phyloP scores from a whole-genome alignment of 2,888 invertebrate species.

The Adela reaumurella region DNA sequence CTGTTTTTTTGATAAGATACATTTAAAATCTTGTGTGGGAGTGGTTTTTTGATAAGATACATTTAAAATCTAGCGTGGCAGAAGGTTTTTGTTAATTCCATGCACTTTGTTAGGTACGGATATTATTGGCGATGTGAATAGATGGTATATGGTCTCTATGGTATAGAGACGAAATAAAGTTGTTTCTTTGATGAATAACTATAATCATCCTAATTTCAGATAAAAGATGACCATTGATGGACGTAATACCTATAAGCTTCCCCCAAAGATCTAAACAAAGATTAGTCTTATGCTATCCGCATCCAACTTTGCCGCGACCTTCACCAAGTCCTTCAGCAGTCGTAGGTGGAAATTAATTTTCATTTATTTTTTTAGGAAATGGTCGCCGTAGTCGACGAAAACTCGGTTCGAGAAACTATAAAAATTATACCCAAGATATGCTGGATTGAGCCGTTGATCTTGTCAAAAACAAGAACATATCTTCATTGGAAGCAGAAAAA shows the following conservation, averaged over 20 bases:
- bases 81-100: too few relatives aligned
- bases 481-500: conserved; percentile 9
- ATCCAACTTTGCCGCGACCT: background rate
- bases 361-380: conserved; percentile 2
- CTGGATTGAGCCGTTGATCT: conserved; percentile 8
- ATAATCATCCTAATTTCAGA: too few relatives aligned
- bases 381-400: conserved; percentile 4
- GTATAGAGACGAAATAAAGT: too few relatives aligned
- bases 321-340: background rate
- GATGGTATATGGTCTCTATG: too few relatives aligned
- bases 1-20: too few relatives aligned
- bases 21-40: too few relatives aligned
- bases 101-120: too few relatives aligned
- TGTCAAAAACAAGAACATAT: conserved; percentile 8
- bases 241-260: background rate
- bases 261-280: background rate
- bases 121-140: too few relatives aligned
- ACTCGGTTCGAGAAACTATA: conserved; percentile 7
- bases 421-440: conserved; percentile 10
- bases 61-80: too few relatives aligned
- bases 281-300: background rate
- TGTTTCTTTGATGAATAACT: too few relatives aligned
- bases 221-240: too few relatives aligned
- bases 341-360: conserved; percentile 3
- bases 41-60: too few relatives aligned